Percentiles rank a stretch among this genome's conserved stretches.
phyloP scores from a whole-genome alignment of 2,888 invertebrate genomes.

The Myopa tessellatipennis region DNA sequence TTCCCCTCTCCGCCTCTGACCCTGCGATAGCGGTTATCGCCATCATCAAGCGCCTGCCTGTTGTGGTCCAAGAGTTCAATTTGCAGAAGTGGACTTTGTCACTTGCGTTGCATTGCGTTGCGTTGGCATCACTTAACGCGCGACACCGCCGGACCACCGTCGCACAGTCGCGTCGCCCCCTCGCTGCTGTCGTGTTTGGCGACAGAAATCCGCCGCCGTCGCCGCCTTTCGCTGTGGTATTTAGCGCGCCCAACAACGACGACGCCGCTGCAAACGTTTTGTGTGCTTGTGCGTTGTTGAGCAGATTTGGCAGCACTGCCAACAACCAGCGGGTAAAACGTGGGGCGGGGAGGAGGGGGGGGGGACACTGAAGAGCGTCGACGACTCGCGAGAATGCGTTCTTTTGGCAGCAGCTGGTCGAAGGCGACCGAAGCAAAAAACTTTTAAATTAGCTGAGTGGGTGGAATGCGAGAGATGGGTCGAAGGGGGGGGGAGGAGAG shows the following conservation, averaged over 20 bases:
- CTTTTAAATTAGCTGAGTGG: constrained; percentile 22
- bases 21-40: not conserved
- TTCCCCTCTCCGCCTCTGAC: not conserved
- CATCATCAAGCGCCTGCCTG: not conserved
- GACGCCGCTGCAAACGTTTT: constrained; percentile 16
- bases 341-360: not conserved
- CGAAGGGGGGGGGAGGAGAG: not conserved
- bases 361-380: not conserved
- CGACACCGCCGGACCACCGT: not conserved
- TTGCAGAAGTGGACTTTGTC: constrained; percentile 35
- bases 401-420: constrained; percentile 36
- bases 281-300: not conserved
- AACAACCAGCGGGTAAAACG: not conserved
- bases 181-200: constrained; percentile 20
- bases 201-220: constrained; percentile 34
- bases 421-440: constrained; percentile 3
- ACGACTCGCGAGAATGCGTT: constrained; percentile 26
- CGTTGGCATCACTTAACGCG: constrained; percentile 31
- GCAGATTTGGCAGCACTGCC: not conserved
- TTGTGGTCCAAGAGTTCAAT: constrained; percentile 37
- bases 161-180: constrained; percentile 1
- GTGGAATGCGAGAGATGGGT: not conserved
- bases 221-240: constrained; percentile 29
- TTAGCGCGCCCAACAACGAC: constrained; percentile 33
- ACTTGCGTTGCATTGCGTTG: not conserved